phyloP scores from a whole-genome alignment of 2,888 invertebrate genomes.

The Troides oblongomaculatus region DNA sequence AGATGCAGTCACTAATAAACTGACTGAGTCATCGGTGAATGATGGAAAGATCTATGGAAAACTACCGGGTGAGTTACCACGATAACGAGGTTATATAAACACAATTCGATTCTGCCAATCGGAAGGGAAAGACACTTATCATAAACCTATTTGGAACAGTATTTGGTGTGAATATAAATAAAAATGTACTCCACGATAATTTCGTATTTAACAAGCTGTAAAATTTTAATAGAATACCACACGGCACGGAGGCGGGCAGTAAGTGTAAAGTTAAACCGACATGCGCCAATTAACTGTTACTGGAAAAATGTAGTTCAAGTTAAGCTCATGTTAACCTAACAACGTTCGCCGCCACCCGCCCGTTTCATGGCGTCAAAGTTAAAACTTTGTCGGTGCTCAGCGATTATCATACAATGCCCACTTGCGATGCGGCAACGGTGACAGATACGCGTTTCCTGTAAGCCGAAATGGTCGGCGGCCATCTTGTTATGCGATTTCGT shows the following conservation, averaged over 20 bases:
- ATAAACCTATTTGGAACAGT: no score
- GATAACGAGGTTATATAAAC: no score
- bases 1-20: no score
- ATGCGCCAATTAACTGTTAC: constrained; percentile 24
- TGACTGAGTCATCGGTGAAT: no score
- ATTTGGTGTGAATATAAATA: no score
- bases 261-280: constrained; percentile 3
- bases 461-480: constrained; percentile 68
- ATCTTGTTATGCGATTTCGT: constrained; percentile 62
- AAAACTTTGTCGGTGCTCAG: constrained; percentile 69
- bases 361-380: constrained; percentile 54
- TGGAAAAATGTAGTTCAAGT: constrained; percentile 23
- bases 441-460: constrained; percentile 77
- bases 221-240: constrained; percentile 2
- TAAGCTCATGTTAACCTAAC: constrained; percentile 18
- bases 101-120: no score
- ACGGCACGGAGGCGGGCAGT: neutral
- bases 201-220: neutral
- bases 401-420: constrained; percentile 78
- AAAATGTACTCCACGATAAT: no score
- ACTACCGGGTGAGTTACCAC: no score
- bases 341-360: constrained; percentile 39
- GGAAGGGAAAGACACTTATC: no score
- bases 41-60: no score
- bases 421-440: constrained; percentile 72